Conservation (phyloP, 2,888 invertebrate genomes). For the Cataglyphis altisquamis region DNA sequence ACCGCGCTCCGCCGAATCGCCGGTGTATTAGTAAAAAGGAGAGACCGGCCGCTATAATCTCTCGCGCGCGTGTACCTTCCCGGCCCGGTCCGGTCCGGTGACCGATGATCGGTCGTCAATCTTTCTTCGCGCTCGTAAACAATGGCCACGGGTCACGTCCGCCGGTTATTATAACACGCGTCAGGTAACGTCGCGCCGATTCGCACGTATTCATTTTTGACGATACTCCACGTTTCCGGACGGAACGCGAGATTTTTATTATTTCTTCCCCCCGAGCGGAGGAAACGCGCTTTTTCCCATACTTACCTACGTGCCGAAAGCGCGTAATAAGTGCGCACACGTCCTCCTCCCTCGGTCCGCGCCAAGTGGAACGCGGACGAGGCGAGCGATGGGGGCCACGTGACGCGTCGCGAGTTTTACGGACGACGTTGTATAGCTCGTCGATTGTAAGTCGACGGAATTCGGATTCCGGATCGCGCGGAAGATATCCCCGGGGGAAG, state of each 20-base stretch:
- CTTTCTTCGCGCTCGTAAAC: slow-evolving; percentile 31
- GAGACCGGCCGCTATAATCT: not conserved
- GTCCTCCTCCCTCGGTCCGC: not conserved
- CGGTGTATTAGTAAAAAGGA: too few species aligned
- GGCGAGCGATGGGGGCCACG: not conserved
- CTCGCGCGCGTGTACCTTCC: not conserved
- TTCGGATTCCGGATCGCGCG: not conserved
- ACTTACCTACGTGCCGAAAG: slow-evolving; percentile 50
- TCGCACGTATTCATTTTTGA: too few species aligned
- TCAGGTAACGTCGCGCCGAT: too few species aligned
- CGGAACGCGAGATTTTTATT: too few species aligned
- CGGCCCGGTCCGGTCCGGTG: not conserved
- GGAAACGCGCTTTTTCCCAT: not conserved
- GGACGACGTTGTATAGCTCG: not conserved
- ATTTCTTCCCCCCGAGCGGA: not conserved
- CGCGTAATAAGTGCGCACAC: slow-evolving; percentile 47
- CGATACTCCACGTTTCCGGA: too few species aligned
- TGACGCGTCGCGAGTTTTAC: slow-evolving; percentile 3
- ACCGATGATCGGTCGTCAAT: slow-evolving; percentile 13
- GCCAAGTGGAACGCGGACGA: slow-evolving; percentile 7
- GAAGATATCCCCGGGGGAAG: not conserved
- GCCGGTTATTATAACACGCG: not conserved
- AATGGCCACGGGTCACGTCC: slow-evolving; percentile 16
- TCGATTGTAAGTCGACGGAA: not conserved
- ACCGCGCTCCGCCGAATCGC: not conserved